Evolutionary conservation across 2,888 invertebrate genomes (phyloP).

Genomic region (Oxytorus armatus): DNA sequence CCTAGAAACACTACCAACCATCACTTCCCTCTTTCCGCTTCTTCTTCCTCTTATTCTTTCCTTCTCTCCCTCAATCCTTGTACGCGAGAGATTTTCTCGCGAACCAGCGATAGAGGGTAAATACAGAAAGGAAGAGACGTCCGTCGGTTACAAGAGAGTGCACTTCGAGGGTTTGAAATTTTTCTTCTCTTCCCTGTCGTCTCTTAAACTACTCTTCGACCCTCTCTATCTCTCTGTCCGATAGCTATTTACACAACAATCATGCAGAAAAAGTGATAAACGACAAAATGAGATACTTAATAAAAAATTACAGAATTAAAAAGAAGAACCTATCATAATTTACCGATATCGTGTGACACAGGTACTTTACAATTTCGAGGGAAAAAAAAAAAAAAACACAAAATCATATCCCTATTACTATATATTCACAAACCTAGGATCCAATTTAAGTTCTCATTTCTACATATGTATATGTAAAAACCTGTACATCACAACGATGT

Average conservation of each 20-base stretch:
- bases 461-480: conserved; percentile 17
- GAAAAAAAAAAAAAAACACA: conserved; percentile 4
- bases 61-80: conserved; percentile 7
- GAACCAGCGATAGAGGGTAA: neutral
- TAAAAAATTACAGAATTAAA: neutral
- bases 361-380: conserved; percentile 5
- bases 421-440: conserved; percentile 3
- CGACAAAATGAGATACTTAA: too few species aligned
- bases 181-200: conserved; percentile 4
- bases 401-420: conserved; percentile 1
- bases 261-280: neutral
- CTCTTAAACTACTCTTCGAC: neutral
- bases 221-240: too few species aligned
- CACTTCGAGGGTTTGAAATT: conserved; percentile 54
- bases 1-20: neutral
- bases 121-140: conserved; percentile 1
- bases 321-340: neutral
- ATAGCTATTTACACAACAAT: neutral
- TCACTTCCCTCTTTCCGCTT: neutral
- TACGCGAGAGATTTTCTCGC: conserved; percentile 9
- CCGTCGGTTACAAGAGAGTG: conserved; percentile 55
- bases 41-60: neutral
- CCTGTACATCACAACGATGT: conserved; percentile 24
- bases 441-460: conserved; percentile 44
- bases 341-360: neutral